Conservation (phyloP, 92 coral and sea anemone genomes). For the Actinostola sp. region DNA sequence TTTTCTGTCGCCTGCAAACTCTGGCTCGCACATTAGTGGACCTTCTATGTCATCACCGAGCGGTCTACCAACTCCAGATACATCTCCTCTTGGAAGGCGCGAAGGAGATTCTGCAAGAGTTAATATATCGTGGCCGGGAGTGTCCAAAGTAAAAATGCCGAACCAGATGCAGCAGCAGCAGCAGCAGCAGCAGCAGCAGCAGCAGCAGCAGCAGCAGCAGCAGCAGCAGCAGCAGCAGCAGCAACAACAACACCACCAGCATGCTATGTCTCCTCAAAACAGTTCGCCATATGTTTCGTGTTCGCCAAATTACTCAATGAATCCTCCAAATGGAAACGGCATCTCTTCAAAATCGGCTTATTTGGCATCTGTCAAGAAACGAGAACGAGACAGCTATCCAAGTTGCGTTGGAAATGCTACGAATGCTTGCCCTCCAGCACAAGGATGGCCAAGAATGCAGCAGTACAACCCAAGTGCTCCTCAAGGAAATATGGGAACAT, state of each 20-base stretch:
- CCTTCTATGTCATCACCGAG: slow-evolving; percentile 69
- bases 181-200: neutral
- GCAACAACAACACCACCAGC: slow-evolving; percentile 19
- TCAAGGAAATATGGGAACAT: slow-evolving; percentile 19
- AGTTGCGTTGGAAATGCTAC: slow-evolving; percentile 47
- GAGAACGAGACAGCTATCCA: slow-evolving; percentile 48
- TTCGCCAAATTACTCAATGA: slow-evolving; percentile 41
- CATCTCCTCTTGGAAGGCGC: slow-evolving; percentile 77
- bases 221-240: slow-evolving; percentile 9
- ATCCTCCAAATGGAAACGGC: slow-evolving; percentile 24
- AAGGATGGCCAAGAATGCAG: slow-evolving; percentile 25
- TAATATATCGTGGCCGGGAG: slow-evolving; percentile 85
- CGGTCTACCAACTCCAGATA: slow-evolving; percentile 85
- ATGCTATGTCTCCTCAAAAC: slow-evolving; percentile 3
- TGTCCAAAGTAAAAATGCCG: slow-evolving; percentile 52
- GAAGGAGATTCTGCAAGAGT: slow-evolving; percentile 76
- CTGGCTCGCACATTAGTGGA: slow-evolving; percentile 57
- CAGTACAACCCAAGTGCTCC: slow-evolving; percentile 28
- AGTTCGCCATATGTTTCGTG: slow-evolving; percentile 30
- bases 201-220: slow-evolving; percentile 25
- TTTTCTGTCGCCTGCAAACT: slow-evolving; percentile 60
- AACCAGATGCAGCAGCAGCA: slow-evolving; percentile 32
- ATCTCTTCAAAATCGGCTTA: slow-evolving; percentile 62
- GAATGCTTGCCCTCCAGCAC: slow-evolving; percentile 32
- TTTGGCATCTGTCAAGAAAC: slow-evolving; percentile 57